These are phyloP conservation scores for Tauraco hartlaubi DNA, from an alignment of 2,797 vertebrate genomes.

Conservation along the genomic window DNA sequence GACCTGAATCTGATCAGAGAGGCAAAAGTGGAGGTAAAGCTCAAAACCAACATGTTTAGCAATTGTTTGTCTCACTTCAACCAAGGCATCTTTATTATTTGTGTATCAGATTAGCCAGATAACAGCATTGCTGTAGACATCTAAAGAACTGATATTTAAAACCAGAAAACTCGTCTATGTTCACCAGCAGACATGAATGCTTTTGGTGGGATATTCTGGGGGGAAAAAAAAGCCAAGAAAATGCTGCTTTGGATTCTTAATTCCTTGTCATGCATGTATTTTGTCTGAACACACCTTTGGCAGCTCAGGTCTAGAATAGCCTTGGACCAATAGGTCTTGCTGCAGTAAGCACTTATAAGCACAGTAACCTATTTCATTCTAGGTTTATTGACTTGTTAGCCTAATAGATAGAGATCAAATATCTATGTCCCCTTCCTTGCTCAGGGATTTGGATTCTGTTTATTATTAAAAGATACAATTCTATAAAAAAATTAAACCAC, in stretches of 20 bases:
- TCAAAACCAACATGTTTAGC: not conserved
- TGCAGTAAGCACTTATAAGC: not conserved
- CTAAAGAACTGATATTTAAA: not conserved
- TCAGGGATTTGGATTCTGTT: not conserved
- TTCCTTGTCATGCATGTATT: not conserved
- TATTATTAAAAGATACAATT: not conserved
- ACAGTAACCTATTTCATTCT: not conserved
- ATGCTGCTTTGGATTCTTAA: not conserved
- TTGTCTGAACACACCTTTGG: not conserved
- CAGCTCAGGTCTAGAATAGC: not conserved
- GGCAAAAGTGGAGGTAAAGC: not conserved
- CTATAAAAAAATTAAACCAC: not conserved
- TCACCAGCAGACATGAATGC: not conserved
- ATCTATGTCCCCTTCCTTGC: slow-evolving; percentile 19
- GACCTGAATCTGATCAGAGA: not conserved
- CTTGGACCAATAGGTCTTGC: not conserved
- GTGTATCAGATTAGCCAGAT: not conserved
- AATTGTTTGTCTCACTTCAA: not conserved
- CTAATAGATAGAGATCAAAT: not conserved
- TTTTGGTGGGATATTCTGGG: not conserved
- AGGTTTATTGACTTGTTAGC: slow-evolving; percentile 42
- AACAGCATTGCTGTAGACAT: not conserved
- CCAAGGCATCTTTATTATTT: not conserved
- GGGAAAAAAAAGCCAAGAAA: not conserved
- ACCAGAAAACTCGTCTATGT: not conserved